Percentiles rank a stretch among this genome's conserved stretches.
Evolutionary conservation across 2,113 vertebrate species (phyloP).

Genomic region (Nibea albiflora): DNA sequence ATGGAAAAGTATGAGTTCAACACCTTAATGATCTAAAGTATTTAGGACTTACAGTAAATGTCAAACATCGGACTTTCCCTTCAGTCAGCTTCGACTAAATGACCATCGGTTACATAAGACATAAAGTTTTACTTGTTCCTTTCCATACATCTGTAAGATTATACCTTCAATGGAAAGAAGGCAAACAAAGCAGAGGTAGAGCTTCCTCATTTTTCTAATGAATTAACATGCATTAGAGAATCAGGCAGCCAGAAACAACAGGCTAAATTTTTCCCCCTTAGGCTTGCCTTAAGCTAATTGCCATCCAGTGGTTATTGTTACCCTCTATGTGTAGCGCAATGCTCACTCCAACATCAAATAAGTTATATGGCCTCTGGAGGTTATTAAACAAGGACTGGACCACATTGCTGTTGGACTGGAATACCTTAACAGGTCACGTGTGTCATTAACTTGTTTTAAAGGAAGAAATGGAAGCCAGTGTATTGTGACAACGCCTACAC

Average conservation of each 20-base stretch:
- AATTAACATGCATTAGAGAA: conserved; percentile 42
- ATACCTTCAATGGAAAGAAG: conserved; percentile 12
- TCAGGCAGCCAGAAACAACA: conserved; percentile 35
- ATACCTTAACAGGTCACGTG: conserved; percentile 17
- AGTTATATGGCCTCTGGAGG: conserved; percentile 30
- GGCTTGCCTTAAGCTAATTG: conserved; percentile 53
- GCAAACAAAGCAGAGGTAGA: conserved; percentile 20
- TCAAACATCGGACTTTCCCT: background rate
- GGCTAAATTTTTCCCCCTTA: conserved; percentile 7
- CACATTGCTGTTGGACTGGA: background rate
- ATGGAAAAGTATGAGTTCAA: conserved; percentile 20
- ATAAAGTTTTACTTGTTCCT: conserved; percentile 17
- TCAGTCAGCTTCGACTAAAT: conserved; percentile 13
- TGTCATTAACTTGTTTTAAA: conserved; percentile 13
- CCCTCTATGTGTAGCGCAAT: conserved; percentile 9
- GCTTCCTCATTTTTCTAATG: conserved; percentile 10
- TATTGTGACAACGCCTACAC: background rate
- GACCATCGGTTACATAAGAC: background rate
- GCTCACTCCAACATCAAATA: conserved; percentile 38
- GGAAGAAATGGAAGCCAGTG: background rate
- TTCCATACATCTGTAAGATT: conserved; percentile 8
- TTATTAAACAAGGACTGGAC: conserved; percentile 20
- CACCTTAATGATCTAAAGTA: background rate
- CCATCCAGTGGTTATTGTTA: conserved; percentile 38
- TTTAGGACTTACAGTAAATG: conserved; percentile 29